These are phyloP conservation scores for Apoderus coryli DNA, from an alignment of 2,888 invertebrate genomes.

Conservation along the genomic window DNA sequence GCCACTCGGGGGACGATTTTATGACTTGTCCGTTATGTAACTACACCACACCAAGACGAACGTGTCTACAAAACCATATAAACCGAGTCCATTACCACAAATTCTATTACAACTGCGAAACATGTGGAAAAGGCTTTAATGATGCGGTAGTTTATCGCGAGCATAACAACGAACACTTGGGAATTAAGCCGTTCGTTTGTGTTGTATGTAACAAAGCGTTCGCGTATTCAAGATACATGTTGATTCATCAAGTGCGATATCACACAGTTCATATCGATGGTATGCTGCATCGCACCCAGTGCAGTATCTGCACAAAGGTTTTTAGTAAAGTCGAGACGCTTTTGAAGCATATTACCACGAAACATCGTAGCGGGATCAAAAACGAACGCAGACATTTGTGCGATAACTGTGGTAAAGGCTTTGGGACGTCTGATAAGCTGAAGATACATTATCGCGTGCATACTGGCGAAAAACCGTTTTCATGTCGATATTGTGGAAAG, in stretches of 20 bases:
- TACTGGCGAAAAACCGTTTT: slow-evolving; percentile 25
- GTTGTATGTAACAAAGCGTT: slow-evolving; percentile 33
- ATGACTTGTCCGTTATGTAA: slow-evolving; percentile 24
- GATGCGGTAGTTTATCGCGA: slow-evolving; percentile 32
- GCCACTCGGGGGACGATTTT: slow-evolving; percentile 21
- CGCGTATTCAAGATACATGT: slow-evolving; percentile 23
- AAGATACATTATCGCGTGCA: slow-evolving; percentile 23
- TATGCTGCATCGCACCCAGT: slow-evolving; percentile 28
- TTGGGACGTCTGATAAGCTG: slow-evolving; percentile 21
- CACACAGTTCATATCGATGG: slow-evolving; percentile 28
- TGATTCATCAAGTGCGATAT: slow-evolving; percentile 23
- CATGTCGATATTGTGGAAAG: slow-evolving; percentile 25
- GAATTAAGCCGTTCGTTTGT: slow-evolving; percentile 32
- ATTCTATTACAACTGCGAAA: slow-evolving; percentile 33
- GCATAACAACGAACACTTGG: slow-evolving; percentile 33
- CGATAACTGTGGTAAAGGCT: slow-evolving; percentile 24
- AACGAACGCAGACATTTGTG: slow-evolving; percentile 21
- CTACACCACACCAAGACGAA: slow-evolving; percentile 21
- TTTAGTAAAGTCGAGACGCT: slow-evolving; percentile 23
- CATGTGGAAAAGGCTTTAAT: slow-evolving; percentile 37
- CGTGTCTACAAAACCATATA: slow-evolving; percentile 36
- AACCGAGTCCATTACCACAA: slow-evolving; percentile 39
- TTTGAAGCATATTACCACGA: slow-evolving; percentile 32
- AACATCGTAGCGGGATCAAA: slow-evolving; percentile 11
- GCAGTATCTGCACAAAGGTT: slow-evolving; percentile 19